phyloP scores from a whole-genome alignment of 2,888 invertebrate genomes.

The Athalia circularis region DNA sequence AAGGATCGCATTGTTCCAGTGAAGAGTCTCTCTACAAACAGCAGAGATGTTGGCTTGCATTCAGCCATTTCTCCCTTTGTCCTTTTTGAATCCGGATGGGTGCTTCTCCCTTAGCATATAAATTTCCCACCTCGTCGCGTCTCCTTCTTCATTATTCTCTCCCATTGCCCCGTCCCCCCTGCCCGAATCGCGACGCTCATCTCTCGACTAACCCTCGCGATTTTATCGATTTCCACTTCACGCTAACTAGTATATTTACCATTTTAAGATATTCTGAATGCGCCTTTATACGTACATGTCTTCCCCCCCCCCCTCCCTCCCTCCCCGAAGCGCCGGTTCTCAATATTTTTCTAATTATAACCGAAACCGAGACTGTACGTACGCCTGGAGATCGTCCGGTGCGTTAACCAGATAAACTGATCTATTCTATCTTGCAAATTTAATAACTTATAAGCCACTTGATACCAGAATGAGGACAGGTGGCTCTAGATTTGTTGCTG shows the following conservation, averaged over 20 bases:
- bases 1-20: slow-evolving; percentile 30
- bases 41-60: slow-evolving; percentile 23
- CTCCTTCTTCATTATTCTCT: background rate
- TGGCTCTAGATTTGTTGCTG: too few relatives aligned
- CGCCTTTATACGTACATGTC: too few relatives aligned
- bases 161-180: background rate
- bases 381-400: too few relatives aligned
- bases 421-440: too few relatives aligned
- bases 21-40: slow-evolving; percentile 27
- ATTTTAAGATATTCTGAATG: background rate
- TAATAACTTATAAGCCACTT: too few relatives aligned
- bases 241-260: background rate
- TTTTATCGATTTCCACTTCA: background rate
- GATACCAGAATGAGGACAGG: too few relatives aligned
- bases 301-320: too few relatives aligned
- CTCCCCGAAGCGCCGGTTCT: too few relatives aligned
- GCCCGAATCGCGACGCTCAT: background rate
- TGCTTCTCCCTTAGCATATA: slow-evolving; percentile 4
- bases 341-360: too few relatives aligned
- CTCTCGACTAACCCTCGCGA: background rate
- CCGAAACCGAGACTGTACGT: too few relatives aligned
- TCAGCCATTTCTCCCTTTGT: slow-evolving; percentile 30
- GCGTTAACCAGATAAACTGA: too few relatives aligned
- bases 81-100: slow-evolving; percentile 12
- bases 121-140: slow-evolving; percentile 2